phyloP scores from a whole-genome alignment of 2,797 vertebrate species.

The Anabas testudineus region DNA sequence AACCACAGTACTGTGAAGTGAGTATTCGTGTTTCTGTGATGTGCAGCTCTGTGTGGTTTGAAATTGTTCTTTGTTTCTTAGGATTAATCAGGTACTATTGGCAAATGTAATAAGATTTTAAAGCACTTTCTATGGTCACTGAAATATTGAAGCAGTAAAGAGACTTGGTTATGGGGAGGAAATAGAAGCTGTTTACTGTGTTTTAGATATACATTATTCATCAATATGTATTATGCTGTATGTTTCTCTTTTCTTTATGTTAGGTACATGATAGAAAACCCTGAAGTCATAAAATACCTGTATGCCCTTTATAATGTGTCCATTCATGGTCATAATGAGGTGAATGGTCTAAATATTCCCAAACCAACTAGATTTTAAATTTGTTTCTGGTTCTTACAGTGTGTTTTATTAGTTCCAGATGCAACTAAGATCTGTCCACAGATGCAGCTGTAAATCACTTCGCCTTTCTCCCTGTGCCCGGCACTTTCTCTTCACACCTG shows the following conservation, averaged over 20 bases:
- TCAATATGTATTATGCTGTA: neutral
- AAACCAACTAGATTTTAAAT: no score
- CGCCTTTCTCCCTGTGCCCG: conserved; percentile 1
- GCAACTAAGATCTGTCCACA: conserved; percentile 18
- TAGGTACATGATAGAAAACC: neutral
- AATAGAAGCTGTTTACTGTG: neutral
- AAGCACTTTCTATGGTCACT: neutral
- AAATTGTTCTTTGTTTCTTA: neutral
- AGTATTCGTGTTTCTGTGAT: neutral
- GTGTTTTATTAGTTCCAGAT: conserved; percentile 33
- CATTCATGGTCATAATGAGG: neutral
- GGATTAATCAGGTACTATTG: neutral
- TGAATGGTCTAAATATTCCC: conserved; percentile 3
- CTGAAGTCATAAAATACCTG: neutral
- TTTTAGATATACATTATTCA: no score
- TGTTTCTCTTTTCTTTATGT: neutral
- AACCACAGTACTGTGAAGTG: neutral
- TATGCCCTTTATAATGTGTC: neutral
- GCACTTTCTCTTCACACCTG: conserved; percentile 44
- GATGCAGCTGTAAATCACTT: conserved; percentile 27
- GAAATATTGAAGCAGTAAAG: neutral
- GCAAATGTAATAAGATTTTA: neutral
- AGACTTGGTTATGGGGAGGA: neutral
- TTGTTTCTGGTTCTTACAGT: neutral
- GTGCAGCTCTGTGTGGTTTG: neutral